A percentile compares a stretch with the other conserved stretches of the same genome.
Conservation (phyloP, 2,888 invertebrate genomes). For the Plebejus argus region DNA sequence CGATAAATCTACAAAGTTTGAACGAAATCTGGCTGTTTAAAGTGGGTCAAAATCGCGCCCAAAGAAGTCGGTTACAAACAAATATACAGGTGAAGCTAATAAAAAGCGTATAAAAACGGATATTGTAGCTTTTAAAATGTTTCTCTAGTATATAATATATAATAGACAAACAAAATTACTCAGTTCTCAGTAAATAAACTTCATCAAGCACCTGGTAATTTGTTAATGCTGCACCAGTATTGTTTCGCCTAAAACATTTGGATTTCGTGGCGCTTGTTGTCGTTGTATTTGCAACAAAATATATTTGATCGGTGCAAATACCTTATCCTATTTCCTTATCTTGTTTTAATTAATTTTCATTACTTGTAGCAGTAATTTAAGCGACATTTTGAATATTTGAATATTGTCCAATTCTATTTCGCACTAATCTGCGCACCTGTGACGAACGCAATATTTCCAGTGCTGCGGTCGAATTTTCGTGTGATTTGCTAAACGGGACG, state of each 20-base stretch:
- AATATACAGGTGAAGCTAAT: too few relatives aligned
- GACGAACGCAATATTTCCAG: conserved; percentile 10
- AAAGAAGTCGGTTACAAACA: too few relatives aligned
- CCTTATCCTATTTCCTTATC: conserved; percentile 29
- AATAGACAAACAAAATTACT: neutral
- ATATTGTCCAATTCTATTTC: conserved; percentile 32
- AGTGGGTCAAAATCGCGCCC: too few relatives aligned
- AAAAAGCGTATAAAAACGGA: too few relatives aligned
- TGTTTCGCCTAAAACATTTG: conserved; percentile 19
- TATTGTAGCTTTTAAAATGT: neutral
- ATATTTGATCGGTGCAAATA: conserved; percentile 31
- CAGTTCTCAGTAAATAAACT: neutral
- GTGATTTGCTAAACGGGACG: neutral
- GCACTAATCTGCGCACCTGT: conserved; percentile 28
- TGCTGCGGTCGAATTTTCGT: conserved; percentile 8
- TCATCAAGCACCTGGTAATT: neutral
- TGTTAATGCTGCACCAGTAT: conserved; percentile 5
- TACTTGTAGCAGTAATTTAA: conserved; percentile 30
- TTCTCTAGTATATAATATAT: neutral
- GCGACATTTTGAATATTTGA: conserved; percentile 31
- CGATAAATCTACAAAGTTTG: too few relatives aligned
- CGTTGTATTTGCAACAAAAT: conserved; percentile 25
- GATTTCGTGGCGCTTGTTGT: conserved; percentile 28
- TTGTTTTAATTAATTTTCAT: conserved; percentile 31
- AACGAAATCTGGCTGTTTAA: too few relatives aligned